These are phyloP conservation scores for Yoshiicerus persimilis DNA, from an alignment of 1,140 invertebrate genomes.

Conservation along the genomic window DNA sequence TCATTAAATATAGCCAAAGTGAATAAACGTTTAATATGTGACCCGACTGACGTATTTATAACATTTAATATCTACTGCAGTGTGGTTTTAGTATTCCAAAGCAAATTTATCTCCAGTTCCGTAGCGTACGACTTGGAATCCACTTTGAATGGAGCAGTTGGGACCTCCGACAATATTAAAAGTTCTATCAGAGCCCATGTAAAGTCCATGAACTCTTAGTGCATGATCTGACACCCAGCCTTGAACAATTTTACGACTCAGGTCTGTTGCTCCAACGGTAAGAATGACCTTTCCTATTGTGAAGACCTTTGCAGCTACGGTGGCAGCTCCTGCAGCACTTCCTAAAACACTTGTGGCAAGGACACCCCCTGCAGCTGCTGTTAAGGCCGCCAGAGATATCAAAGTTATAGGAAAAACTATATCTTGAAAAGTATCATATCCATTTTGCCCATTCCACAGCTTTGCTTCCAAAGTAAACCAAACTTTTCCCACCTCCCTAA, in stretches of 20 bases:
- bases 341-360: constrained; percentile 7
- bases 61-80: not conserved
- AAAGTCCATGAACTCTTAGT: constrained; percentile 34
- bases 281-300: constrained; percentile 27
- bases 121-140: not conserved
- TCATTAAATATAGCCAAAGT: too few species aligned
- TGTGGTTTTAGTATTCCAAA: not conserved
- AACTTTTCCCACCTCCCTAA: constrained; percentile 33
- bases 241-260: constrained; percentile 12
- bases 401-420: constrained; percentile 27
- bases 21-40: too few species aligned
- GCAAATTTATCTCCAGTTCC: not conserved
- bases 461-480: constrained; percentile 25
- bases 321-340: not conserved
- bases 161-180: constrained; percentile 29
- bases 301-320: not conserved
- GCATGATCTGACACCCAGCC: constrained; percentile 29
- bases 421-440: constrained; percentile 25
- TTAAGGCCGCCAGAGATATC: constrained; percentile 24
- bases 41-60: too few species aligned
- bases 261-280: not conserved
- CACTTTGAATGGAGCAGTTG: not conserved
- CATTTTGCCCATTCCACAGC: constrained; percentile 32
- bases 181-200: constrained; percentile 30
- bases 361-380: constrained; percentile 3